A percentile compares a stretch with the other conserved stretches of the same genome.
These are phyloP conservation scores for Vollenhovia emeryi DNA, from an alignment of 1,140 invertebrate genomes.

Conservation along the genomic window DNA sequence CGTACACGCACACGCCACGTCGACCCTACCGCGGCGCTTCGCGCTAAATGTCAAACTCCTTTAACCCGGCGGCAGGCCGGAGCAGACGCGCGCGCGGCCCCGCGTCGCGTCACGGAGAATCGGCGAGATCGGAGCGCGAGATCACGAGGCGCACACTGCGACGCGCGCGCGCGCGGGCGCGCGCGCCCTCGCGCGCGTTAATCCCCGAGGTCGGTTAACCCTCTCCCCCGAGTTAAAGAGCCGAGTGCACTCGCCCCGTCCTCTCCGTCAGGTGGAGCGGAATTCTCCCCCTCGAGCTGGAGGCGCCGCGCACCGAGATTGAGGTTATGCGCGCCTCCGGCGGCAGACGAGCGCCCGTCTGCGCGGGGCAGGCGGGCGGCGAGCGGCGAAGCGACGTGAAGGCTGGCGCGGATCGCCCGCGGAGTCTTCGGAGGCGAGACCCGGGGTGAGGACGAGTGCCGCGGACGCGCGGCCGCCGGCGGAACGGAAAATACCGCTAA, in stretches of 20 bases:
- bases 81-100: not conserved
- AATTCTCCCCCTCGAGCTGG: not conserved
- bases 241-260: not conserved
- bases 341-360: not conserved
- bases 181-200: not conserved
- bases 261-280: not conserved
- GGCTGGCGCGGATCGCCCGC: not conserved
- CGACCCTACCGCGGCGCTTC: constrained; percentile 44
- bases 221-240: not conserved
- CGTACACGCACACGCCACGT: not conserved
- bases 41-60: constrained; percentile 52
- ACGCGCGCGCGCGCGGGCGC: not conserved
- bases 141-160: constrained; percentile 1
- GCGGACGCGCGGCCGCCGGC: not conserved
- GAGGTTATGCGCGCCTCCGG: constrained; percentile 38
- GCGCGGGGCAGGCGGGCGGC: not conserved
- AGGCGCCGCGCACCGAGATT: constrained; percentile 1
- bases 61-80: constrained; percentile 43
- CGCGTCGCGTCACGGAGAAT: not conserved
- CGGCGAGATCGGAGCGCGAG: not conserved
- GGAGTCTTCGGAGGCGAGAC: not conserved
- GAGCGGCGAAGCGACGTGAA: not conserved
- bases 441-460: not conserved
- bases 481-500: constrained; percentile 37
- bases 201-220: constrained; percentile 3